phyloP scores from a whole-genome alignment of 1,140 invertebrate species.

The Cydia amplana region DNA sequence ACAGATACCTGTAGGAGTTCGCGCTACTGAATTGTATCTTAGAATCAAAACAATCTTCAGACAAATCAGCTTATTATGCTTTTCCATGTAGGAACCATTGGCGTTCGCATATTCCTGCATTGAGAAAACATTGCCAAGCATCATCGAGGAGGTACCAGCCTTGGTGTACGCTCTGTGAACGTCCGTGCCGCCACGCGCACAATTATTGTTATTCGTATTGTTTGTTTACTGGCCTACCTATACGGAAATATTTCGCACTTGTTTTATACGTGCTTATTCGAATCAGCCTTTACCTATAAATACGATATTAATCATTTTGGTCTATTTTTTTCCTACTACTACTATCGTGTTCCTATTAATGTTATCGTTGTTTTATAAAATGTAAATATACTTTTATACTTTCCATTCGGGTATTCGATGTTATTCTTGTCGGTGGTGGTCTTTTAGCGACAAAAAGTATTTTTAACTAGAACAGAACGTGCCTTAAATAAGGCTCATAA shows the following conservation, averaged over 20 bases:
- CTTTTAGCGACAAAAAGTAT: not conserved
- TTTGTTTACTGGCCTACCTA: not conserved
- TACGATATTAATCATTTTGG: not conserved
- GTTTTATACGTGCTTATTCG: not conserved
- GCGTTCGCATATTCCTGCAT: conserved; percentile 82
- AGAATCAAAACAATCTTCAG: not conserved
- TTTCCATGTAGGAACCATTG: conserved; percentile 74
- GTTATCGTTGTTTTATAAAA: not conserved
- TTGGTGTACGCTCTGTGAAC: conserved; percentile 46
- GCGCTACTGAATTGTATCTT: too few relatives aligned
- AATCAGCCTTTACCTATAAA: not conserved
- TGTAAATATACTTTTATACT: not conserved
- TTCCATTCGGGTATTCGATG: not conserved
- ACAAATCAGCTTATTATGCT: not conserved
- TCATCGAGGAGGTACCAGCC: conserved; percentile 80
- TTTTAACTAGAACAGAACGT: not conserved
- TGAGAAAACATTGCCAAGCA: conserved; percentile 80
- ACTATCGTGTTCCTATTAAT: not conserved
- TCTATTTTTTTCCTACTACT: not conserved
- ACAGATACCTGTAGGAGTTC: too few relatives aligned
- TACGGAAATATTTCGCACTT: not conserved
- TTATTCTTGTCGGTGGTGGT: conserved; percentile 16
- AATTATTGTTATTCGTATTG: conserved; percentile 26
- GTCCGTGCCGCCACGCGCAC: conserved; percentile 41
- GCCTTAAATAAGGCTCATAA: not conserved